Evolutionary conservation across 2,113 vertebrate species (phyloP).

Genomic region (Percina caprodes): DNA sequence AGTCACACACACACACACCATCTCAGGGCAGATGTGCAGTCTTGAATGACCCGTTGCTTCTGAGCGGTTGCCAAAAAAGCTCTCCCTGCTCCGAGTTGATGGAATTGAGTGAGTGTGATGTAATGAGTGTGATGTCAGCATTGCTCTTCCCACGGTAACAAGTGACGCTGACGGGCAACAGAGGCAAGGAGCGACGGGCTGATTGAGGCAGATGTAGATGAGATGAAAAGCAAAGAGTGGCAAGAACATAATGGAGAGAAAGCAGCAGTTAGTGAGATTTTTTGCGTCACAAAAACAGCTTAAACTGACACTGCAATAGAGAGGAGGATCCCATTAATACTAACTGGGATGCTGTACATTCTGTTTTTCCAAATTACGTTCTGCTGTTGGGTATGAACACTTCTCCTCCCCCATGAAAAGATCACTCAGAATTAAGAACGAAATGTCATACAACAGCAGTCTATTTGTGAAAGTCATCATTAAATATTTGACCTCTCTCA

Average conservation of each 20-base stretch:
- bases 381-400: background rate
- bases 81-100: slow-evolving; percentile 35
- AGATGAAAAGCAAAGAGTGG: slow-evolving; percentile 11
- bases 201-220: slow-evolving; percentile 8
- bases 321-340: background rate
- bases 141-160: slow-evolving; percentile 73
- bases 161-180: slow-evolving; percentile 59
- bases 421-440: slow-evolving; percentile 5
- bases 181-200: background rate
- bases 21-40: slow-evolving; percentile 54
- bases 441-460: background rate
- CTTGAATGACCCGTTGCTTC: slow-evolving; percentile 50
- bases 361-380: slow-evolving; percentile 10
- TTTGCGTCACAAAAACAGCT: slow-evolving; percentile 8
- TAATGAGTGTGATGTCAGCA: slow-evolving; percentile 79
- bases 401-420: background rate
- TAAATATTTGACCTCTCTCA: slow-evolving; percentile 17
- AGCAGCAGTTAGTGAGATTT: slow-evolving; percentile 1
- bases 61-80: slow-evolving; percentile 67
- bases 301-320: slow-evolving; percentile 10
- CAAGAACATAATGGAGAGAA: slow-evolving; percentile 21
- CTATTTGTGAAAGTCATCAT: background rate
- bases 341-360: slow-evolving; percentile 3
- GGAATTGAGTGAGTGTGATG: too few relatives aligned
- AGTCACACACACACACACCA: slow-evolving; percentile 4